Percentiles rank a stretch among this genome's conserved stretches.
These are phyloP conservation scores for Lasioglossum zephyrum DNA, from an alignment of 2,888 invertebrate genomes.

Conservation along the genomic window DNA sequence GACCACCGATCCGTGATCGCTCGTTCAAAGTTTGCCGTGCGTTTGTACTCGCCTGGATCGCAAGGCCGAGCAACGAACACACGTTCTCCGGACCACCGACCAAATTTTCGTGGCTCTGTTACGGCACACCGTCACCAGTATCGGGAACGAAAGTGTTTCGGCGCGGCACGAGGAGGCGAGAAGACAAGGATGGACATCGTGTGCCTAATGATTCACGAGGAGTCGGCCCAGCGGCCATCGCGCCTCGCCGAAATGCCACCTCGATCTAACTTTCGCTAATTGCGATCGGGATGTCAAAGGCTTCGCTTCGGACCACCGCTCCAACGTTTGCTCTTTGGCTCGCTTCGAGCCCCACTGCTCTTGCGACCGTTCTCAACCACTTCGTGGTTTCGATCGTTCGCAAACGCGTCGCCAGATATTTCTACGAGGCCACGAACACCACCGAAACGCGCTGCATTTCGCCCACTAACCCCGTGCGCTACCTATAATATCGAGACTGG, in stretches of 20 bases:
- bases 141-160: conserved; percentile 48
- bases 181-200: background rate
- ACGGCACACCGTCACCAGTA: conserved; percentile 21
- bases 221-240: background rate
- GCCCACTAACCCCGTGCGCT: too few species aligned
- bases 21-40: conserved; percentile 30
- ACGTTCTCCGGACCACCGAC: background rate
- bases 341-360: background rate
- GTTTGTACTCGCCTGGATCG: background rate
- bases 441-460: background rate
- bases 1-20: conserved; percentile 49
- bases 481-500: background rate
- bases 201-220: conserved; percentile 47
- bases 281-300: conserved; percentile 29
- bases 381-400: background rate
- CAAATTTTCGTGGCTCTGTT: conserved; percentile 43
- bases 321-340: background rate
- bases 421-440: background rate
- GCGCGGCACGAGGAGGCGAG: background rate
- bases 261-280: conserved; percentile 43
- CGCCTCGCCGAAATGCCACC: background rate
- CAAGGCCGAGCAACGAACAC: background rate
- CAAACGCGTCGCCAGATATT: background rate
- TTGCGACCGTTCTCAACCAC: background rate
- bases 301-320: background rate